phyloP scores from a whole-genome alignment of 2,113 vertebrate species.

The Egretta garzetta region DNA sequence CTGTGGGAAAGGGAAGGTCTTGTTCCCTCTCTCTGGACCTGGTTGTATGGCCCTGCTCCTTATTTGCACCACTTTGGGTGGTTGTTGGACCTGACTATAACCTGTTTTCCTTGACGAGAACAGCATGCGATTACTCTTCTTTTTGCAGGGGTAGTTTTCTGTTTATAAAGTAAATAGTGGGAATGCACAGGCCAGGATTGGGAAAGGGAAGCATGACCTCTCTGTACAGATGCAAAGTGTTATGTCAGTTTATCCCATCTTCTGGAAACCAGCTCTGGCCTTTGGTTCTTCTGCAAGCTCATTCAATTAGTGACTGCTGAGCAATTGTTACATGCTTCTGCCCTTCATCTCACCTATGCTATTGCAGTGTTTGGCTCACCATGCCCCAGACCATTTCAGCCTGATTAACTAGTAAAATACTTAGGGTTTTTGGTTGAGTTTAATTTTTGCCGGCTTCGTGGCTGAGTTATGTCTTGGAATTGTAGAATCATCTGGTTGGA shows the following conservation, averaged over 20 bases:
- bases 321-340: rapidly evolving
- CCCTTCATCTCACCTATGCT: background rate
- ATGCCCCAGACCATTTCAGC: background rate
- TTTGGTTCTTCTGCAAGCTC: background rate
- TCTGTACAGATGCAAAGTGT: background rate
- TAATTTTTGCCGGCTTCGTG: background rate
- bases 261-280: background rate
- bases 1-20: background rate
- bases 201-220: background rate
- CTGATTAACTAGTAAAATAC: background rate
- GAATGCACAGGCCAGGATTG: background rate
- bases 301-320: background rate
- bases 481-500: no score
- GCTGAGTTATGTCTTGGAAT: background rate
- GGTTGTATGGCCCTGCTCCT: background rate
- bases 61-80: background rate
- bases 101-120: background rate
- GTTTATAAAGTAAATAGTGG: background rate
- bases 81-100: background rate
- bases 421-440: background rate
- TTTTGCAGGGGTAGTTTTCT: background rate
- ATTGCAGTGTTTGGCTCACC: background rate
- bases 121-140: background rate
- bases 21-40: background rate
- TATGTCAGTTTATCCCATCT: background rate